Conservation (phyloP, 2,888 invertebrate genomes). For the Monochamus alternatus region DNA sequence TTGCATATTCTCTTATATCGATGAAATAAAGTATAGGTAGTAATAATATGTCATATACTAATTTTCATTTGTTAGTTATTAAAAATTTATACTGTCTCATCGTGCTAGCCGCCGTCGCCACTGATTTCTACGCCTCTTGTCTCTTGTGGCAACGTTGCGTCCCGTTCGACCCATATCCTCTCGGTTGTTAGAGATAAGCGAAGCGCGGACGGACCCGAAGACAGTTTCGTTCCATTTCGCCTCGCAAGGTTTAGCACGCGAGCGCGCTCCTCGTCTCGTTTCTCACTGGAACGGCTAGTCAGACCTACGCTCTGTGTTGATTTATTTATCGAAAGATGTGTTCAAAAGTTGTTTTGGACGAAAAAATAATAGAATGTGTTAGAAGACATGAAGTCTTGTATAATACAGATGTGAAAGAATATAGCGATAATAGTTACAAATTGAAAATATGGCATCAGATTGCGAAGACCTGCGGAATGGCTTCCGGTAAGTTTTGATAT, state of each 20-base stretch:
- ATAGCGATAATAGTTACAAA: conserved; percentile 1
- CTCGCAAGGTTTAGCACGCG: background rate
- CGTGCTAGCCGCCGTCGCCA: no score
- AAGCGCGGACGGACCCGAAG: background rate
- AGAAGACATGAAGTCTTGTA: conserved; percentile 6
- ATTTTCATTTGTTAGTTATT: no score
- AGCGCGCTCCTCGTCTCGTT: background rate
- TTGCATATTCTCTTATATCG: no score
- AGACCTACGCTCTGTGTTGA: background rate
- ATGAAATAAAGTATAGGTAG: no score
- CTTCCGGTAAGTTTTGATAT: background rate
- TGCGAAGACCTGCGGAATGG: background rate
- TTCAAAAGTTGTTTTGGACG: background rate
- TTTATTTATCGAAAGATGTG: background rate
- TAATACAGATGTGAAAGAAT: conserved; percentile 15
- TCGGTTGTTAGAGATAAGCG: background rate
- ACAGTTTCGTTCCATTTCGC: background rate
- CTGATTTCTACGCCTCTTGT: no score
- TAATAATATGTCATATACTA: no score
- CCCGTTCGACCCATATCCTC: background rate
- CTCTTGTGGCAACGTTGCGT: no score
- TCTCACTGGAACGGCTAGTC: no score
- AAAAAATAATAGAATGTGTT: conserved; percentile 8
- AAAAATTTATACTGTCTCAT: no score
- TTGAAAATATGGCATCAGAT: conserved; percentile 3